Base-by-base conservation (phyloP, 2,797 vertebrate species). In the Dromococcyx pavoninus region DNA sequence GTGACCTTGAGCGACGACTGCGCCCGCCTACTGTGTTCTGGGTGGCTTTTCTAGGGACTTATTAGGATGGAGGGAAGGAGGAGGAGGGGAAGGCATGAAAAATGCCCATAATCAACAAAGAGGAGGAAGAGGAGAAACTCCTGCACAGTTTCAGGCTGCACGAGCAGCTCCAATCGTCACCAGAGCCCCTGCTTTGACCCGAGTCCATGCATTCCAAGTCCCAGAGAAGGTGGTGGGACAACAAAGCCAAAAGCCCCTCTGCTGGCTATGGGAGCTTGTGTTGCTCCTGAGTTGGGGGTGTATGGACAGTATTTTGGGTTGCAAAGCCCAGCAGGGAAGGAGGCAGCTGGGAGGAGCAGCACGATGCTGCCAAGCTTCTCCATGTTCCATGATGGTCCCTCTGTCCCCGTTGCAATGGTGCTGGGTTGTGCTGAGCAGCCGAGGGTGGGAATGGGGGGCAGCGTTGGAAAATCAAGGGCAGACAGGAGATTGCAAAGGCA, bases 381-480 rank as follows among this genome's bases (percentile, higher is more conserved):
- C 3, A 0, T 1, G 2, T 33, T 16, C 32, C 21, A 1, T 0
- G 22, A 9, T 0, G 1, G 27, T 53, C 35, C 56, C 39, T 69
- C 65, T 0, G 0, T 50, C 24, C 17, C 43, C 17, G 1, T 8
- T 0, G 0, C 0, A 3, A 5, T 2, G 32, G 64, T n/a, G 33
- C 51, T 0, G 0, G 73, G 17, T 3, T 28, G 57, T 32, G 80
- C 46, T 1, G 5, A n/a, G n/a, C 54, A 46, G 9, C 58, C 5
- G 2, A 6, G 30, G 15, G 28, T 11, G 53, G 25, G 30, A 10
- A 14, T 1, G 1, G 28, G 21, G 46, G 22, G 9, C 18, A 54
- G 37, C 48, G 41, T 17, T 16, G 0, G 2, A 21, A 39, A 17
- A 32, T 14, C 35, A n/a, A 62, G 67, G 39, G 15, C 13, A 9